These are phyloP conservation scores for Listronotus oregonensis DNA, from an alignment of 1,140 invertebrate genomes.

Conservation along the genomic window DNA sequence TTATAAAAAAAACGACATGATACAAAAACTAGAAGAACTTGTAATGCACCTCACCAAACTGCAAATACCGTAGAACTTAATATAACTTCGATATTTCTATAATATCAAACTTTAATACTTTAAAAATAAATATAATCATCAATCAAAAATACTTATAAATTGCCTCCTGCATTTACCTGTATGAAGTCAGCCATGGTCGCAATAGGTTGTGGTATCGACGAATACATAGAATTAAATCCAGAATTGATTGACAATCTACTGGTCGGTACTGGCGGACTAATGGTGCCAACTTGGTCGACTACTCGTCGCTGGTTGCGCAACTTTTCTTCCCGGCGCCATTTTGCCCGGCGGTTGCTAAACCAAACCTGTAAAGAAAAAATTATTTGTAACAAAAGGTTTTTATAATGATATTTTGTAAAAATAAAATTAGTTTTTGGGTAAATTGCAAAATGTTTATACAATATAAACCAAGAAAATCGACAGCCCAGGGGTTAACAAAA, in stretches of 20 bases:
- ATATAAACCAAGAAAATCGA: too few relatives aligned
- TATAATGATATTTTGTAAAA: background rate
- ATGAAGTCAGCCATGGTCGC: conserved; percentile 81
- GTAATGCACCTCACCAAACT: too few relatives aligned
- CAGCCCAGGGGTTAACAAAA: too few relatives aligned
- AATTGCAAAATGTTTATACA: too few relatives aligned
- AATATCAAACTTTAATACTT: too few relatives aligned
- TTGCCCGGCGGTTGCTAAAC: conserved; percentile 98
- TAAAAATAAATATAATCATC: too few relatives aligned
- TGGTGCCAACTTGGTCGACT: conserved; percentile 61
- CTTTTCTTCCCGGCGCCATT: conserved; percentile 98
- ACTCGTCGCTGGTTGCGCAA: conserved; percentile 82
- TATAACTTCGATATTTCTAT: too few relatives aligned
- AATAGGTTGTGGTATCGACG: conserved; percentile 81
- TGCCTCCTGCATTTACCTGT: conserved; percentile 71
- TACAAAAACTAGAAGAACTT: too few relatives aligned
- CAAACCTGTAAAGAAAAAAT: conserved; percentile 75
- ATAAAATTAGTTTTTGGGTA: background rate
- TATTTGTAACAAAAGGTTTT: background rate
- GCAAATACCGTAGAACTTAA: too few relatives aligned
- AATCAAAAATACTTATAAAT: too few relatives aligned
- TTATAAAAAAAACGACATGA: too few relatives aligned
- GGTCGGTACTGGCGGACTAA: conserved; percentile 62
- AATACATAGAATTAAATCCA: conserved; percentile 84
- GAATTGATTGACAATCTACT: conserved; percentile 71